Conservation (phyloP, 2,888 invertebrate species). For the Acanthoscelides obtectus region DNA sequence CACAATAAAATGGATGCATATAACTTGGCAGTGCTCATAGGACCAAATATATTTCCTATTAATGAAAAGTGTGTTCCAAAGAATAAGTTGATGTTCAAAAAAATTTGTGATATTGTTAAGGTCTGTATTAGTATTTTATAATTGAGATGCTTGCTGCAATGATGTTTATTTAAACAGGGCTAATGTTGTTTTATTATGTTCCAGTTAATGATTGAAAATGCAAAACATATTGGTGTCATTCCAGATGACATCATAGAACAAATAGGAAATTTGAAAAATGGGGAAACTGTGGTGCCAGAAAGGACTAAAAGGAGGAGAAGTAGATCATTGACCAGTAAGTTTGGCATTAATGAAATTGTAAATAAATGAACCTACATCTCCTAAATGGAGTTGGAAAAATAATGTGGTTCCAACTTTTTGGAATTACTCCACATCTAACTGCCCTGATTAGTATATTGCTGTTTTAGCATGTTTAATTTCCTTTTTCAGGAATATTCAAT, state of each 20-base stretch:
- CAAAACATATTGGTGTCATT: constrained; percentile 68
- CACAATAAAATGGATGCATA: constrained; percentile 79
- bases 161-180: constrained; percentile 1
- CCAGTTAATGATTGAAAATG: constrained; percentile 73
- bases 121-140: constrained; percentile 16
- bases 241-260: constrained; percentile 56
- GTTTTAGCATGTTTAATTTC: constrained; percentile 6
- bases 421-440: too few species aligned
- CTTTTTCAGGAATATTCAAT: constrained; percentile 63
- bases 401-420: too few species aligned
- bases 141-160: background rate
- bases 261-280: constrained; percentile 34
- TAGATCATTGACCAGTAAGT: constrained; percentile 78
- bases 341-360: too few species aligned
- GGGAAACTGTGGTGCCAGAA: constrained; percentile 50
- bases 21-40: constrained; percentile 80
- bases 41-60: constrained; percentile 81
- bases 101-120: constrained; percentile 32
- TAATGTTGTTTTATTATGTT: constrained; percentile 27
- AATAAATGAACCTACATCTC: too few species aligned
- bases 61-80: constrained; percentile 53
- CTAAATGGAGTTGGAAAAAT: too few species aligned
- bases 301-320: constrained; percentile 77
- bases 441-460: constrained; percentile 9
- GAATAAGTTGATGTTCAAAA: constrained; percentile 46